Conservation (phyloP, 2,797 vertebrate species). For the Garrulus glandarius region DNA sequence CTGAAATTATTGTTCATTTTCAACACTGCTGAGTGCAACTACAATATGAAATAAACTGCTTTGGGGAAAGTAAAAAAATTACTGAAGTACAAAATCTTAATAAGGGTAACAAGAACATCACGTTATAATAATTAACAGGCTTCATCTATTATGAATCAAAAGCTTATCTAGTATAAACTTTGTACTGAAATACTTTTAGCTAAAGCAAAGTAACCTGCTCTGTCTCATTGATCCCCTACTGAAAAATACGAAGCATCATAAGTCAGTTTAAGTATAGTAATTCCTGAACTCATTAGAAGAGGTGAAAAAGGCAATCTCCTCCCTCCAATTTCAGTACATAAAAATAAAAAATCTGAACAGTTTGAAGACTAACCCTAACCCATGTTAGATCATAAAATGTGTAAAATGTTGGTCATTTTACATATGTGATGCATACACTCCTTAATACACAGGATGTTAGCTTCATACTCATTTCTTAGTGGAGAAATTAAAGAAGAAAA, state of each 20-base stretch:
- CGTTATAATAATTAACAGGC: background rate
- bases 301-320: background rate
- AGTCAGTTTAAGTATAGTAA: background rate
- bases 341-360: background rate
- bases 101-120: background rate
- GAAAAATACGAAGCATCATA: background rate
- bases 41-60: background rate
- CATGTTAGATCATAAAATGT: too few species aligned
- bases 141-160: background rate
- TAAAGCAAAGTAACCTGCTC: background rate
- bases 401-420: background rate
- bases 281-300: background rate
- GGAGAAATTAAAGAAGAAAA: background rate
- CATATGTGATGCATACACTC: background rate
- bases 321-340: background rate
- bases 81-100: background rate
- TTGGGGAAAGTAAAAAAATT: background rate
- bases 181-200: background rate
- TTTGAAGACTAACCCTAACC: background rate
- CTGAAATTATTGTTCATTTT: background rate
- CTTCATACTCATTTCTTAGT: background rate
- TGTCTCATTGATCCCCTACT: background rate
- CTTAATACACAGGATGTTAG: background rate
- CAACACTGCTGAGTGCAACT: background rate
- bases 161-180: background rate